A percentile compares a stretch with the other conserved stretches of the same genome.
phyloP scores from a whole-genome alignment of 2,888 invertebrate genomes.

The Xestobium rufovillosum region DNA sequence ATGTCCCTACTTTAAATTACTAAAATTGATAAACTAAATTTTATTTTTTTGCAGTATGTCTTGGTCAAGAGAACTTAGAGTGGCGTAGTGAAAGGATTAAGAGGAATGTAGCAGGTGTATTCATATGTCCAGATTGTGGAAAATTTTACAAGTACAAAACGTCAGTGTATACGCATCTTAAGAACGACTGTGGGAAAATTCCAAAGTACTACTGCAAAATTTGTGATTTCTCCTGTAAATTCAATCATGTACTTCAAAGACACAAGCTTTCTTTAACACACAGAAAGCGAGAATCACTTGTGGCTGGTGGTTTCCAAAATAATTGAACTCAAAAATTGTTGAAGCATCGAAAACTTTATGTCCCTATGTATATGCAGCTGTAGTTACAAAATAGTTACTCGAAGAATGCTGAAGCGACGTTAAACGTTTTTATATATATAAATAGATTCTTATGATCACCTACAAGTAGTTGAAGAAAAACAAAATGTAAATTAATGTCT shows the following conservation, averaged over 20 bases:
- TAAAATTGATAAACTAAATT: too few species aligned
- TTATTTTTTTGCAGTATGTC: too few species aligned
- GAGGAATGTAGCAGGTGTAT: slow-evolving; percentile 26
- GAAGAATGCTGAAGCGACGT: too few species aligned
- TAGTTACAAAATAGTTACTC: neutral
- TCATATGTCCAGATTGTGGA: slow-evolving; percentile 58
- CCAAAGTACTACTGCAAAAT: slow-evolving; percentile 31
- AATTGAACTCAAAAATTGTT: neutral
- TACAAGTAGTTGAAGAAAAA: too few species aligned
- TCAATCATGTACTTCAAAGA: slow-evolving; percentile 31
- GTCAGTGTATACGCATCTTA: slow-evolving; percentile 64
- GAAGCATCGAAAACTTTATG: neutral
- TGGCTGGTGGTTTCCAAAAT: too few species aligned
- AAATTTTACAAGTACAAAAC: slow-evolving; percentile 72
- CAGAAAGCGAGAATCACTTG: slow-evolving; percentile 9
- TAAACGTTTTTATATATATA: too few species aligned
- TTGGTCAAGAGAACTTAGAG: too few species aligned
- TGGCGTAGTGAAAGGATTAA: slow-evolving; percentile 21
- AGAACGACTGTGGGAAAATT: slow-evolving; percentile 57
- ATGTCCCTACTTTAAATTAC: too few species aligned
- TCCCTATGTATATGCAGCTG: neutral
- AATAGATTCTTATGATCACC: too few species aligned
- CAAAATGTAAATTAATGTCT: too few species aligned
- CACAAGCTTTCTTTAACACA: slow-evolving; percentile 28
- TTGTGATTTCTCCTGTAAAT: slow-evolving; percentile 33